A percentile compares a stretch with the other conserved stretches of the same genome.
Conservation (phyloP, 2,888 invertebrate genomes). For the Dynastes maya region DNA sequence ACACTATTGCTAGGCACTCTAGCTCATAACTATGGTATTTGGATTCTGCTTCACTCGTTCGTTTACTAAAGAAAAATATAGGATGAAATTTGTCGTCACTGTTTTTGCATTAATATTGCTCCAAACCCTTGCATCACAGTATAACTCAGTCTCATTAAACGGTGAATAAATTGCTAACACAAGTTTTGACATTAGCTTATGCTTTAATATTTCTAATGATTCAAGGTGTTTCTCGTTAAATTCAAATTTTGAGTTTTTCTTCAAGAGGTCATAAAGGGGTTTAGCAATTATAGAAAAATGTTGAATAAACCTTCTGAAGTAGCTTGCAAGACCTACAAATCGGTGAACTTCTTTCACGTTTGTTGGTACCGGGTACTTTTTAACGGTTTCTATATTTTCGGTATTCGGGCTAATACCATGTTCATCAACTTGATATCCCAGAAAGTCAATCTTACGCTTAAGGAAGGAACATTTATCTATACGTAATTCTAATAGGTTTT, state of each 20-base stretch:
- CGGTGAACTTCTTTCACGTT: no score
- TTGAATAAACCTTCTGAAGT: no score
- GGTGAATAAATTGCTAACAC: slow-evolving; percentile 62
- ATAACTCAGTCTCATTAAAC: slow-evolving; percentile 61
- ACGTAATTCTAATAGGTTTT: no score
- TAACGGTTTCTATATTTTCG: slow-evolving; percentile 24
- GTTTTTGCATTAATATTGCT: slow-evolving; percentile 24
- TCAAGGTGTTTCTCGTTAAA: slow-evolving; percentile 57
- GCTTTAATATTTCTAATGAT: slow-evolving; percentile 56
- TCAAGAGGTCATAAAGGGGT: no score
- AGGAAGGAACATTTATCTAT: background rate
- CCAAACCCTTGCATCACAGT: slow-evolving; percentile 65
- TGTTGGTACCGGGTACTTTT: slow-evolving; percentile 52
- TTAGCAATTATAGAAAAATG: slow-evolving; percentile 56
- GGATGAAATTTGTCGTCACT: no score
- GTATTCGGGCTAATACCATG: background rate
- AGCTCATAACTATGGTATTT: no score
- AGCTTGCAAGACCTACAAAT: no score
- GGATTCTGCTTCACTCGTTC: no score
- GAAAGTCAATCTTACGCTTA: background rate
- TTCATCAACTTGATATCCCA: background rate
- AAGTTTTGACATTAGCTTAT: slow-evolving; percentile 55
- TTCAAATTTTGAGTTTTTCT: no score
- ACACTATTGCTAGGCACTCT: no score
- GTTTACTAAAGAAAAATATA: no score